These are phyloP conservation scores for Cherax quadricarinatus DNA, from an alignment of 1,140 invertebrate genomes.

Conservation along the genomic window DNA sequence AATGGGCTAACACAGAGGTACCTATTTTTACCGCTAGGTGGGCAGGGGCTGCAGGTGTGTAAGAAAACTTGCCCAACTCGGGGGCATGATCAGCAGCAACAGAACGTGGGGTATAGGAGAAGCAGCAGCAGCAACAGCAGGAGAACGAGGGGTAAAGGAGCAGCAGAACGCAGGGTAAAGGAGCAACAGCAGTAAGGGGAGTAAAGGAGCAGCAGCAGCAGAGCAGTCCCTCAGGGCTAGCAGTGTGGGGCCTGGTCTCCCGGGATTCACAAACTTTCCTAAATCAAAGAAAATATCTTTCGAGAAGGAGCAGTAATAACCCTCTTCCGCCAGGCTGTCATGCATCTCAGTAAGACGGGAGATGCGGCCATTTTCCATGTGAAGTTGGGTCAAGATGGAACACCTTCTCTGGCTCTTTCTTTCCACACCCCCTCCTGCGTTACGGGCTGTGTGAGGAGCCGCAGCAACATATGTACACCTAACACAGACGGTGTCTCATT, in stretches of 20 bases:
- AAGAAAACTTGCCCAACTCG: too few species aligned
- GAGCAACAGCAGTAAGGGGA: too few species aligned
- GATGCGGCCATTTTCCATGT: neutral
- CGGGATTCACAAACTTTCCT: neutral
- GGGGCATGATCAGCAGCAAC: too few species aligned
- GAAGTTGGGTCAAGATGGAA: neutral
- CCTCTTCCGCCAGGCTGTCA: neutral
- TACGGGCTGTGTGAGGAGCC: neutral
- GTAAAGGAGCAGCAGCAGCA: neutral
- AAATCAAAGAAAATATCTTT: neutral
- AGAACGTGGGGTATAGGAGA: too few species aligned
- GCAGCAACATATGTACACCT: neutral
- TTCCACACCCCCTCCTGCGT: too few species aligned
- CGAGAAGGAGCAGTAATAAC: neutral
- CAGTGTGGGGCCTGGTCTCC: neutral
- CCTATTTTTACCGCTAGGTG: too few species aligned
- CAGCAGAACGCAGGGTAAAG: too few species aligned
- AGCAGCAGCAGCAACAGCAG: too few species aligned
- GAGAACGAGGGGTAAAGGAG: too few species aligned
- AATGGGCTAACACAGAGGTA: too few species aligned
- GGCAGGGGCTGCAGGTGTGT: too few species aligned
- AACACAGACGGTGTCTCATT: constrained; percentile 28
- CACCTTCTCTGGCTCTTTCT: neutral
- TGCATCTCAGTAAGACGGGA: neutral
- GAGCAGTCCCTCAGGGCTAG: neutral